A percentile compares a stretch with the other conserved stretches of the same genome.
phyloP scores from a whole-genome alignment of 2,113 vertebrate species.

The Silurus glanis region DNA sequence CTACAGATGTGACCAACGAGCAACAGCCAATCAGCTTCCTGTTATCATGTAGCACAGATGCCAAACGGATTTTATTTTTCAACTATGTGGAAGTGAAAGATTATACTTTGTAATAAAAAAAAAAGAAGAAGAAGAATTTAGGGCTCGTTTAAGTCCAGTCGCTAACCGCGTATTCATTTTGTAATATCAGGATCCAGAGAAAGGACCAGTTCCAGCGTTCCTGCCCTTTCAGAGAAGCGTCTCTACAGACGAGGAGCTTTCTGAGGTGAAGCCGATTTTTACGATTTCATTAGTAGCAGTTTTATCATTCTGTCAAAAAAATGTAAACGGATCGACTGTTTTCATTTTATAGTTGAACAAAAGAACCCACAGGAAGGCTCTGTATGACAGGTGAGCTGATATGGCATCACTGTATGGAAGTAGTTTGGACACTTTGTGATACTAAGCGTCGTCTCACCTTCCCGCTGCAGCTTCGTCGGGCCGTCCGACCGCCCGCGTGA shows the following conservation, averaged over 20 bases:
- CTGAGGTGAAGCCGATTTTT: constrained; percentile 72
- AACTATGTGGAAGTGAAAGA: too few species aligned
- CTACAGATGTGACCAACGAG: too few species aligned
- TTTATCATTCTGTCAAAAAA: too few species aligned
- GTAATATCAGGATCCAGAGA: constrained; percentile 82
- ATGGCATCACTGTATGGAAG: not conserved
- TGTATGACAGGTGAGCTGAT: constrained; percentile 83
- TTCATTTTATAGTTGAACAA: constrained; percentile 66
- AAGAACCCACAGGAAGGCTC: constrained; percentile 81
- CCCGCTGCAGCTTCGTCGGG: constrained; percentile 79
- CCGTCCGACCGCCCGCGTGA: constrained; percentile 77
- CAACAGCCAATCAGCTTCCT: too few species aligned
- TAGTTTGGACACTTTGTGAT: not conserved
- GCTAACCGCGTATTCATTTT: not conserved
- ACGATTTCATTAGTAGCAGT: not conserved
- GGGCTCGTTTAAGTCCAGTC: too few species aligned
- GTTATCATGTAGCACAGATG: too few species aligned
- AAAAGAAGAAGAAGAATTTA: too few species aligned
- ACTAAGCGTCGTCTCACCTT: not conserved
- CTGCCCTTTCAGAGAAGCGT: constrained; percentile 88
- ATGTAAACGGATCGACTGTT: not conserved
- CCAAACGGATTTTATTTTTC: too few species aligned
- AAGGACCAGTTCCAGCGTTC: constrained; percentile 83
- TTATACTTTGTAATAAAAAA: too few species aligned
- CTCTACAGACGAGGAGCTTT: constrained; percentile 82